Evolutionary conservation across 2,888 invertebrate genomes (phyloP), one percentile per base, ranked within the genome.

Genomic region (Pocota personata): DNA sequence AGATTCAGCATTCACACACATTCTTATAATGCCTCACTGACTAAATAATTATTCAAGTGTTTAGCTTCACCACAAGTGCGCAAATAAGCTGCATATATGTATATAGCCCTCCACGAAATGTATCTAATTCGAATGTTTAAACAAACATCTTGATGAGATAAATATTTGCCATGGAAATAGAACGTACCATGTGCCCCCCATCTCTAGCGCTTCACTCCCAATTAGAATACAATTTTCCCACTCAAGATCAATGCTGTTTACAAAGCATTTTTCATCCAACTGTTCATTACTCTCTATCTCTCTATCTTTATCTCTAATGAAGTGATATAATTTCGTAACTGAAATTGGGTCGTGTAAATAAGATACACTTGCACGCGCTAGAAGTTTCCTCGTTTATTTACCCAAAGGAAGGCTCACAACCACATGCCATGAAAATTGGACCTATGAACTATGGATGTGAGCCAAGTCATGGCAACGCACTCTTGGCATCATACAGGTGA

Each of bases 81-180:
- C 57, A 64, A 71, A 64, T 37, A 57, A 52, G 12, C 32, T 43
- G 27, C 57, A 58, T 8, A 35, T 24, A 14, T 43, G 27, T 48
- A 58, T 8, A 35, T 24, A 14, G 48, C 21, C 27, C 50, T 24
- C 72, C 57, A 57, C 14, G 40, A 12, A 58, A 46, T 46, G 30
- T 71, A 52, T 72, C 72, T 37, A 73, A 66, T 46, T 21, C 37
- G 66, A 72, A 79, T 72, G 24, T 72, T 60, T 60, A 60, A 73
- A 37, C 50, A 73, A 80, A 80, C 66, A 80, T 58, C 60, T 58
- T 43, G 64, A 21, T 60, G 27, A 52, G 46, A 75, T 75, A 82
- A 75, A 75, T 82, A 73, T 75, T 73, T 67, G 67, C 60, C 19
- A 57, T 69, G 55, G 32, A 80, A 73, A 73, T 58, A 52, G 58